These are phyloP conservation scores for Caenorhabditis sinica DNA, from an alignment of 2,888 invertebrate species.

Conservation along the genomic window DNA sequence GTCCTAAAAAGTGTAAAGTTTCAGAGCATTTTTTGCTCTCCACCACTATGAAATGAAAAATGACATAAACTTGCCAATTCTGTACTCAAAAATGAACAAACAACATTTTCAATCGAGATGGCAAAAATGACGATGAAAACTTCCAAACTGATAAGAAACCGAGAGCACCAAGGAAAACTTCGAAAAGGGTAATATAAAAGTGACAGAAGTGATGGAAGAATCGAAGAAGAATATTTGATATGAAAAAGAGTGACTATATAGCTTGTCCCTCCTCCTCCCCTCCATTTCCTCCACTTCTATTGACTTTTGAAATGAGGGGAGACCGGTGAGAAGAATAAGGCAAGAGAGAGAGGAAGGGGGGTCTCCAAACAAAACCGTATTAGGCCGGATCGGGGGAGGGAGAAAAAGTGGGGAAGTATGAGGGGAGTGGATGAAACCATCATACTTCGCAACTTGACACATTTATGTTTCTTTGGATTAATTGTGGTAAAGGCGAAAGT, in stretches of 20 bases:
- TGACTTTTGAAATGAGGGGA: slow-evolving; percentile 39
- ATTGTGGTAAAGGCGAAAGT: too few relatives aligned
- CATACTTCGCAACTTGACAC: slow-evolving; percentile 3
- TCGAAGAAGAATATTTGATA: not conserved
- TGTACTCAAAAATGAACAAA: slow-evolving; percentile 1
- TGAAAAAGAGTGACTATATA: slow-evolving; percentile 39
- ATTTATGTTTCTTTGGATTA: not conserved
- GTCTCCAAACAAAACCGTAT: slow-evolving; percentile 44
- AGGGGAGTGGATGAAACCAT: slow-evolving; percentile 8
- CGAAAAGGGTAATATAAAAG: not conserved
- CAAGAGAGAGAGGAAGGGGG: not conserved
- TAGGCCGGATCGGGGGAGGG: slow-evolving; percentile 43
- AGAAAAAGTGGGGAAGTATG: slow-evolving; percentile 5
- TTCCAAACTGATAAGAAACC: slow-evolving; percentile 4
- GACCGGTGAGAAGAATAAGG: not conserved
- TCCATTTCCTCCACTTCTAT: slow-evolving; percentile 28
- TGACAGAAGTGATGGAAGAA: slow-evolving; percentile 2
- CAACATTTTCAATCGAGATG: not conserved
- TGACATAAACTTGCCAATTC: not conserved
- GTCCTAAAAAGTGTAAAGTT: too few relatives aligned
- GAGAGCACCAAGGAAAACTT: not conserved
- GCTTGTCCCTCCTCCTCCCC: slow-evolving; percentile 19
- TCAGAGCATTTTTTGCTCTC: not conserved
- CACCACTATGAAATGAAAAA: not conserved
- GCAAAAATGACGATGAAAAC: slow-evolving; percentile 2